Evolutionary conservation across 2,888 invertebrate species (phyloP).

Genomic region (Lingula anatina): DNA sequence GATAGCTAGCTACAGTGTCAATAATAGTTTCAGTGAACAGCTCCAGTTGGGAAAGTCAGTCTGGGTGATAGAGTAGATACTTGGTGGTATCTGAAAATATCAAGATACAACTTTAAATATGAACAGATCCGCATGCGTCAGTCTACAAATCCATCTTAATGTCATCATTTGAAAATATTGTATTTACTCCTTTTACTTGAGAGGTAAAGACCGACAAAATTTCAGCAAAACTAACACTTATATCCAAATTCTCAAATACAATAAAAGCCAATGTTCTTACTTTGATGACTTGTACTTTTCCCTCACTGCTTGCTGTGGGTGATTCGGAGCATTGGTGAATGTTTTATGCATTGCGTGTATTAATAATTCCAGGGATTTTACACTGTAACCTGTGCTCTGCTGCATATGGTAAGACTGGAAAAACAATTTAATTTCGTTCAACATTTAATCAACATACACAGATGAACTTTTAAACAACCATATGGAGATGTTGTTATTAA

Average conservation of each 20-base stretch:
- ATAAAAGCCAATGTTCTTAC: slow-evolving; percentile 44
- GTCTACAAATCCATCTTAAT: too few relatives aligned
- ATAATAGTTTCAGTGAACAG: too few relatives aligned
- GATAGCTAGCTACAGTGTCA: too few relatives aligned
- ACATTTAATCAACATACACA: too few relatives aligned
- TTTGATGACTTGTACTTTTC: slow-evolving; percentile 73
- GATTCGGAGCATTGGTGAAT: slow-evolving; percentile 63
- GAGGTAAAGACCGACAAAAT: too few relatives aligned
- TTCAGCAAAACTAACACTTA: too few relatives aligned
- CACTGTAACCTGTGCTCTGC: slow-evolving; percentile 64
- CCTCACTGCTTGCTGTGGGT: slow-evolving; percentile 77
- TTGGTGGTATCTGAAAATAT: slow-evolving; percentile 22
- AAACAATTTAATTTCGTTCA: not conserved
- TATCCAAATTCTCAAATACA: too few relatives aligned
- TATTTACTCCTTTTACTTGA: too few relatives aligned
- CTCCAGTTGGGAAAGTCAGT: slow-evolving; percentile 18
- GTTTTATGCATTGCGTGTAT: slow-evolving; percentile 66
- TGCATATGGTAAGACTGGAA: slow-evolving; percentile 56
- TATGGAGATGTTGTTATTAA: too few relatives aligned
- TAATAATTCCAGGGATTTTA: slow-evolving; percentile 64
- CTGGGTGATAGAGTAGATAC: slow-evolving; percentile 25
- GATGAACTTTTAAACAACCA: too few relatives aligned
- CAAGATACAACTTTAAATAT: not conserved
- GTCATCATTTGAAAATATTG: too few relatives aligned
- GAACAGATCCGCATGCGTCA: not conserved